Percentiles rank a stretch among this genome's conserved stretches.
Conservation (phyloP, 2,113 vertebrate species). For the Salvelinus fontinalis region DNA sequence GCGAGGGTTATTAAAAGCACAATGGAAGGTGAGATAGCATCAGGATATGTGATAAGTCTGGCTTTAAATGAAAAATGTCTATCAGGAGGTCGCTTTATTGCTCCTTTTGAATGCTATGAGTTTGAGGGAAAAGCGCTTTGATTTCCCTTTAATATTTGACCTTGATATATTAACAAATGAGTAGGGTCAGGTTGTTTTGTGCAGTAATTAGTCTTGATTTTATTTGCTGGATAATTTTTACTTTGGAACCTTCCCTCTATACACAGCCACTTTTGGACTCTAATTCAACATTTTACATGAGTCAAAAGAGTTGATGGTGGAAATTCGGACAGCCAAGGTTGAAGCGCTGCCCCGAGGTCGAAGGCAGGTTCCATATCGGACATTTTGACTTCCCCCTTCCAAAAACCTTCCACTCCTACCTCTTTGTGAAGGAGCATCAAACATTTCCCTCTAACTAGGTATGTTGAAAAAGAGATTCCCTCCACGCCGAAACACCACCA, state of each 20-base stretch:
- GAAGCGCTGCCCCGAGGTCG: background rate
- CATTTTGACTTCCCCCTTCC: background rate
- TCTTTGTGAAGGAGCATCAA: background rate
- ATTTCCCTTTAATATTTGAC: too few relatives aligned
- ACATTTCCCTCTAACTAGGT: background rate
- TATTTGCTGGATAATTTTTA: background rate
- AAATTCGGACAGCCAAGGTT: background rate
- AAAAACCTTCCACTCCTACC: background rate
- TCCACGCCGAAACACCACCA: background rate
- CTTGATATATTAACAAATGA: too few relatives aligned
- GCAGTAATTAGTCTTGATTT: background rate
- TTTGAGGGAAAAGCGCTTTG: background rate
- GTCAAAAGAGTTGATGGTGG: background rate
- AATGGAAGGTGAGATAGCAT: slow-evolving; percentile 22
- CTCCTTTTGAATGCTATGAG: background rate
- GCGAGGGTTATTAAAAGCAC: slow-evolving; percentile 10
- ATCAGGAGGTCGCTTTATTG: slow-evolving; percentile 19
- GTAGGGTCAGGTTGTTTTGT: too few relatives aligned
- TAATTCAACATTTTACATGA: background rate
- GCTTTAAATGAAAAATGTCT: slow-evolving; percentile 27
- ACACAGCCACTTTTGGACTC: background rate
- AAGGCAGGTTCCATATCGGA: background rate
- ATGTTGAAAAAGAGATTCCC: background rate
- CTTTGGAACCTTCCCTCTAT: background rate
- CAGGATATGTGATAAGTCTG: slow-evolving; percentile 35